A percentile compares a stretch with the other conserved stretches of the same genome.
Conservation (phyloP, 2,888 invertebrate species). For the Tenthredo livida region DNA sequence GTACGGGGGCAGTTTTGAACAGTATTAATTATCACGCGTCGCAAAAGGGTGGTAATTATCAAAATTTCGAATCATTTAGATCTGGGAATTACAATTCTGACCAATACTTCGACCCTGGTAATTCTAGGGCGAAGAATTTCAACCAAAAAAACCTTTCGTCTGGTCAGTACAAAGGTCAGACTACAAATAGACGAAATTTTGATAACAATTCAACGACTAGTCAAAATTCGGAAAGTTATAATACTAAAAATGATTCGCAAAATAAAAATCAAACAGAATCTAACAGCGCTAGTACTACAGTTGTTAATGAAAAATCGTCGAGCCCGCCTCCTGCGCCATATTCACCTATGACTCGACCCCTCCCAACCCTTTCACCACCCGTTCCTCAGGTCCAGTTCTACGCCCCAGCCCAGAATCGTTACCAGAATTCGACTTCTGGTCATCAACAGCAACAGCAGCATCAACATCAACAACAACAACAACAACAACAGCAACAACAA, state of each 20-base stretch:
- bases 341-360: constrained; percentile 71
- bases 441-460: constrained; percentile 62
- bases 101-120: constrained; percentile 14
- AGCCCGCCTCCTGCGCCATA: constrained; percentile 72
- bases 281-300: neutral
- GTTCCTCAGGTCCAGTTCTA: constrained; percentile 75
- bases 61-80: neutral
- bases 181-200: neutral
- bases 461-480: constrained; percentile 61
- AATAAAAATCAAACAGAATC: neutral
- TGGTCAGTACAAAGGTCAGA: neutral
- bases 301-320: constrained; percentile 62
- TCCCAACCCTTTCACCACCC: constrained; percentile 73
- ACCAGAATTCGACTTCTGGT: constrained; percentile 65
- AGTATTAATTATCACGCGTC: neutral
- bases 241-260: constrained; percentile 6
- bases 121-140: neutral
- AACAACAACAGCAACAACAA: constrained; percentile 16
- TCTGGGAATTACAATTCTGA: neutral
- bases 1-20: constrained; percentile 7
- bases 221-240: neutral
- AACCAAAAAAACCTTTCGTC: neutral
- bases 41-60: neutral
- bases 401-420: constrained; percentile 66
- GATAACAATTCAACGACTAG: neutral